Base-by-base conservation (phyloP, 1,140 invertebrate genomes). In the Drosophila melanica region DNA sequence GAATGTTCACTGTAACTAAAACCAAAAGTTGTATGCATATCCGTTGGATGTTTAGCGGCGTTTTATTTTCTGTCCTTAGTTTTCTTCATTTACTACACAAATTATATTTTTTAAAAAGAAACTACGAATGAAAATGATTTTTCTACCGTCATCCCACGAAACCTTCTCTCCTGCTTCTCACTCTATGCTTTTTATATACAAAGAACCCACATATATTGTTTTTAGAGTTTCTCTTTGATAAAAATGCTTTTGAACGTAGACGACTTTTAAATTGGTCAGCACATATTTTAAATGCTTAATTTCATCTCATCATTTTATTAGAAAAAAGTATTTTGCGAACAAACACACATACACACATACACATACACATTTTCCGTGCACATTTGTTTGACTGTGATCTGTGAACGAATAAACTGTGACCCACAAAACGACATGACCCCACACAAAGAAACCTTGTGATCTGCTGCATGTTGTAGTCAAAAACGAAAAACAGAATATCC, bases 391-490 rank as follows among this genome's bases (percentile, higher is more conserved):
- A 55, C 67, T 63, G 23, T 45, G 53, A 55, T 45, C 16, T 55
- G n/a, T 53, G 18, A 41, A 42, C 35, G 45, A 18, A 57, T 30
- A 20, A 67, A 68, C 57, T 45, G n/a, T 23, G 35, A 70, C 44
- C 51, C 16, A 11, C n/a, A 27, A 59, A 27, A 33, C 35, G 47
- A 45, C 30, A 11, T 35, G 48, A 53, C 33, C 16, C 11, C 20
- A 62, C 42, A 41, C 35, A 16, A 48, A 41, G 27, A 12, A 48
- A n/a, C 33, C 20, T 58, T 20, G 27, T 62, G 60, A 66, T 66
- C 65, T 75, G 81, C 60, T 86, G 81, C 82, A 86, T 86, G 81
- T 57, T 80, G 75, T 86, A 87, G 81, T 58, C 8, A 68, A 55
- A 48, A 33, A 9, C 66, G 48, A n/a, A 45, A 39, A n/a, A 16